Percentiles rank a stretch among this genome's conserved stretches.
Evolutionary conservation across 2,888 invertebrate genomes (phyloP).

Genomic region (Ennomos quercinarius): DNA sequence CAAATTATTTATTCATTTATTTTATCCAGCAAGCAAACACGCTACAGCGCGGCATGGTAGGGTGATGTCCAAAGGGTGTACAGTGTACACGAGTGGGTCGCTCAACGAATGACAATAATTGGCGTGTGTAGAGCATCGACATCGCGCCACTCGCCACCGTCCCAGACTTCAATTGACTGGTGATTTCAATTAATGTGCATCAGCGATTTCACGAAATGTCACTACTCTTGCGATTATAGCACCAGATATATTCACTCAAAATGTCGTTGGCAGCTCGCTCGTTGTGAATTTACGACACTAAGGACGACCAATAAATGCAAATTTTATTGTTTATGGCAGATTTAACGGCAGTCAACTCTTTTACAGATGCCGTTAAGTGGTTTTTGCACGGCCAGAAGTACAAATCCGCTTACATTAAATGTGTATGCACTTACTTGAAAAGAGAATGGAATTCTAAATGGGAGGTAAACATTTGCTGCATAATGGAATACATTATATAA

Average conservation of each 20-base stretch:
- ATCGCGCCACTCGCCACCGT: slow-evolving; percentile 57
- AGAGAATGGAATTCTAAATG: no score
- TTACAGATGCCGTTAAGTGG: slow-evolving; percentile 77
- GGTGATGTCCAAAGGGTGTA: slow-evolving; percentile 48
- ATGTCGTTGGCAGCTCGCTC: slow-evolving; percentile 80
- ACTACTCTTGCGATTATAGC: slow-evolving; percentile 68
- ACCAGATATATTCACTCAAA: slow-evolving; percentile 79
- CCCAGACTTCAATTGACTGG: slow-evolving; percentile 76
- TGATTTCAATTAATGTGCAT: slow-evolving; percentile 78
- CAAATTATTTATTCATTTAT: slow-evolving; percentile 12
- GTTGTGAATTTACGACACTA: slow-evolving; percentile 76
- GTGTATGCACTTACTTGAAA: slow-evolving; percentile 30
- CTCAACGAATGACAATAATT: slow-evolving; percentile 76
- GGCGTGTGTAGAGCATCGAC: slow-evolving; percentile 64
- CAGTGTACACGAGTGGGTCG: slow-evolving; percentile 57
- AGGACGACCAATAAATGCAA: slow-evolving; percentile 84
- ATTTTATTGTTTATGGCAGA: slow-evolving; percentile 84
- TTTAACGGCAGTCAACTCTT: slow-evolving; percentile 82
- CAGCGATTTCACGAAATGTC: slow-evolving; percentile 68
- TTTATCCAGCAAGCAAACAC: not conserved
- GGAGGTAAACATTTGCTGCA: no score
- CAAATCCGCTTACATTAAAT: slow-evolving; percentile 59
- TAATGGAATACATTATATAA: no score
- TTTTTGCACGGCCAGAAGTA: slow-evolving; percentile 59
- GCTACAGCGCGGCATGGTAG: slow-evolving; percentile 2